Evolutionary conservation across 2,888 invertebrate genomes (phyloP), one percentile per base, ranked within the genome.

Genomic region (Synergus japonicus): DNA sequence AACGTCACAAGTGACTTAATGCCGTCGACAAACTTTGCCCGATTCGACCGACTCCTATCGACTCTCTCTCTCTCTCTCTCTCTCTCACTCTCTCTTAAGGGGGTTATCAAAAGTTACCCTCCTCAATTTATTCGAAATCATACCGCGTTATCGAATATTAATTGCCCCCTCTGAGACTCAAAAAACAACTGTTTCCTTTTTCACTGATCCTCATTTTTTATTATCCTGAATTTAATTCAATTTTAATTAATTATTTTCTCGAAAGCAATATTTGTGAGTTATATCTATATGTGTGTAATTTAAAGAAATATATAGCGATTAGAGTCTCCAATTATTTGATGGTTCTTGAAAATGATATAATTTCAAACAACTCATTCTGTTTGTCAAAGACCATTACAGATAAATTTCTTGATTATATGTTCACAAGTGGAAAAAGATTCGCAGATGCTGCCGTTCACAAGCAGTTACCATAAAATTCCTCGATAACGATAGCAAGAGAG

Each of bases 1-100:
- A 89, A 90, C 87, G 85, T 86, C 85, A 85, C 85, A 85, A 88
- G 86, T 87, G 89, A 89, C 89, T 90, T 89, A 88, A 89, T 88
- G 86, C 88, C 86, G 85, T 80, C 85, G 85, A 85, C 83, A 84
- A 89, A 89, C 84, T 88, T 89, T 85, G 78, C 85, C 81, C 84
- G 86, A 85, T 84, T 84, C 83, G 76, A 76, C 83, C 37, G 81
- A 81, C 78, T 82, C 80, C 81, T 79, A 81, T 82, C 81, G 79
- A 80, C 82, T 80, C 79, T 77, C 80, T 81, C 80, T 54, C n/a
- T n/a, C n/a, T n/a, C n/a, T n/a, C n/a, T n/a, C n/a, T n/a, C n/a
- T n/a, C n/a, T n/a, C 82, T 80, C 79, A 79, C 82, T 80, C 79
- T 77, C 80, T 81, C 80, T 54, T 60, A 83, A 83, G 81, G 79